These are phyloP conservation scores for Pygmarrhopalites habei DNA, from an alignment of 1,140 invertebrate species.

Conservation along the genomic window DNA sequence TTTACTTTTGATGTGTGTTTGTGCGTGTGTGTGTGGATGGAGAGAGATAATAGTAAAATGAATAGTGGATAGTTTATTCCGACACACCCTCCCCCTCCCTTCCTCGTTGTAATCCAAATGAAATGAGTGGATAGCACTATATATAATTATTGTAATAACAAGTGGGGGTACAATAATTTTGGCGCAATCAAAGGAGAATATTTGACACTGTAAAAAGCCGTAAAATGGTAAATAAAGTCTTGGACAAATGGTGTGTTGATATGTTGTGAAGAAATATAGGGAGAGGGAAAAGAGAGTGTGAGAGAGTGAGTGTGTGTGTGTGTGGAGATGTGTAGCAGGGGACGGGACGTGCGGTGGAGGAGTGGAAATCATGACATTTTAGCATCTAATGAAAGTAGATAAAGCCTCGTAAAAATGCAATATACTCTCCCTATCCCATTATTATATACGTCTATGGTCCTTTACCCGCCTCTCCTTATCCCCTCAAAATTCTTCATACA, in stretches of 20 bases:
- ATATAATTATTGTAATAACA: background rate
- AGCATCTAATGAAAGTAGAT: conserved; percentile 30
- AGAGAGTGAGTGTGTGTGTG: conserved; percentile 3
- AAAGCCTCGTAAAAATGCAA: conserved; percentile 32
- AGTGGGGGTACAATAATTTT: background rate
- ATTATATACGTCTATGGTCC: no score
- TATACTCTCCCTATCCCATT: conserved; percentile 19
- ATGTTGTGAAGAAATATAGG: conserved; percentile 18
- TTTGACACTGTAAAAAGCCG: conserved; percentile 1
- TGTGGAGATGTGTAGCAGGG: no score
- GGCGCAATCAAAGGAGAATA: conserved; percentile 1
- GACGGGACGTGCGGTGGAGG: background rate
- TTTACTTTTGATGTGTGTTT: no score
- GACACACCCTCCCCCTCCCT: no score
- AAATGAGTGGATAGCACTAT: no score
- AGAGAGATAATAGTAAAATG: no score
- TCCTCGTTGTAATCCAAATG: no score
- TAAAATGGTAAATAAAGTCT: conserved; percentile 13
- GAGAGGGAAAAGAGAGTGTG: conserved; percentile 1
- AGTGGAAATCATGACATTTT: conserved; percentile 28
- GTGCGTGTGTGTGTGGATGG: no score
- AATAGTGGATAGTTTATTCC: no score
- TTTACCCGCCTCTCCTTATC: background rate
- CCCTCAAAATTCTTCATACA: background rate
- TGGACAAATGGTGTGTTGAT: conserved; percentile 21